Percentiles rank a stretch among this genome's conserved stretches.
These are phyloP conservation scores for Pygocentrus nattereri DNA, from an alignment of 2,797 vertebrate genomes.

Conservation along the genomic window DNA sequence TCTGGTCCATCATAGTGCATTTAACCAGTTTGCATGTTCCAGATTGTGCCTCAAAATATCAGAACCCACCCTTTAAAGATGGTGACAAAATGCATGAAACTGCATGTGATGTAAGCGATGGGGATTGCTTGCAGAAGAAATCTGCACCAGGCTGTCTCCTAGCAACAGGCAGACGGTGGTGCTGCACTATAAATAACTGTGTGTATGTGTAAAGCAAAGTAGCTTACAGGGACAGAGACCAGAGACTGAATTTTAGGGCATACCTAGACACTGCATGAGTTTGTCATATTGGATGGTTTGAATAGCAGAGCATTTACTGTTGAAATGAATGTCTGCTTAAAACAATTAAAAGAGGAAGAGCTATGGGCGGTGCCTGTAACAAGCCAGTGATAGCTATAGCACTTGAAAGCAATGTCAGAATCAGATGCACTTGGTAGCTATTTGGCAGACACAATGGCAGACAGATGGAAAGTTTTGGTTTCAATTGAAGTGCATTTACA, in stretches of 20 bases:
- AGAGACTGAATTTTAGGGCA: slow-evolving; percentile 48
- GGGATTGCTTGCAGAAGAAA: slow-evolving; percentile 59
- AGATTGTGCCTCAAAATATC: slow-evolving; percentile 29
- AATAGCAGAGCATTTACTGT: background rate
- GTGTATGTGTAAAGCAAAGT: slow-evolving; percentile 47
- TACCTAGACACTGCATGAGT: slow-evolving; percentile 53
- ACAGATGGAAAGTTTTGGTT: background rate
- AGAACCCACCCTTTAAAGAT: slow-evolving; percentile 33
- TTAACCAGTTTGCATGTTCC: background rate
- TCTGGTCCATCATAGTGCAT: background rate
- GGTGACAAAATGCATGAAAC: slow-evolving; percentile 56
- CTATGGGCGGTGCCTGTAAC: background rate
- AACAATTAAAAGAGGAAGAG: background rate
- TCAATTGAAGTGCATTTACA: background rate
- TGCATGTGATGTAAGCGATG: slow-evolving; percentile 56
- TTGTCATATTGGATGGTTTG: slow-evolving; percentile 19
- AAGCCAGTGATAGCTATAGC: background rate
- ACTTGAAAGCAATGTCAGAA: background rate
- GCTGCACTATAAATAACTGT: slow-evolving; percentile 66
- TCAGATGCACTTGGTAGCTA: too few species aligned
- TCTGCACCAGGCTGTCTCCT: slow-evolving; percentile 62
- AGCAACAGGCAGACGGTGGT: slow-evolving; percentile 66
- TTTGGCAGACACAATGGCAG: background rate
- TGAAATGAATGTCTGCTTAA: background rate
- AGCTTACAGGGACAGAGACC: slow-evolving; percentile 52